Percentiles rank a stretch among this genome's conserved stretches.
phyloP scores from a whole-genome alignment of 2,888 invertebrate genomes.

The Bellardia bayeri region DNA sequence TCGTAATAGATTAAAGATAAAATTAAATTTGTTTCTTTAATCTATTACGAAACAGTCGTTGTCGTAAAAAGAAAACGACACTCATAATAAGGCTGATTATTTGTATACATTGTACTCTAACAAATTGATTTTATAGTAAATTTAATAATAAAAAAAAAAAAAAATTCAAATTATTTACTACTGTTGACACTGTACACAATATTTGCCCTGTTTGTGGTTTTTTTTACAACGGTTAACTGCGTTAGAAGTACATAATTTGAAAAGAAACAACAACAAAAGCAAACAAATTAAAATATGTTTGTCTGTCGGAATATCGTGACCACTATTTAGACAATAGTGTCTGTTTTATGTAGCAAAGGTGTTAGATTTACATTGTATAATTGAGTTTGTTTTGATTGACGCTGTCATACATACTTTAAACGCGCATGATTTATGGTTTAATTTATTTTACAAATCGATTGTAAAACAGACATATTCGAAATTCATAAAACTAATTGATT shows the following conservation, averaged over 20 bases:
- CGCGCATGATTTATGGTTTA: not conserved
- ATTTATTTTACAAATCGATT: not conserved
- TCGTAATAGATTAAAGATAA: too few relatives aligned
- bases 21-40: too few relatives aligned
- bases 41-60: too few relatives aligned
- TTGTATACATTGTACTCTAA: not conserved
- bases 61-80: too few relatives aligned
- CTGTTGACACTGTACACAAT: slow-evolving; percentile 3
- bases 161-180: not conserved
- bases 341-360: not conserved
- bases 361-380: not conserved
- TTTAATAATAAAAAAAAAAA: not conserved
- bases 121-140: not conserved
- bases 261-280: not conserved
- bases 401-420: slow-evolving; percentile 20
- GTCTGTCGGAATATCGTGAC: not conserved
- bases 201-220: slow-evolving; percentile 28
- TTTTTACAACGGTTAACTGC: not conserved
- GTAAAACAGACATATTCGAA: not conserved
- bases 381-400: slow-evolving; percentile 56
- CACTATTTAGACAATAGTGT: slow-evolving; percentile 22
- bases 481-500: slow-evolving; percentile 1
- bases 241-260: slow-evolving; percentile 37
- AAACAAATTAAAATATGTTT: slow-evolving; percentile 2
- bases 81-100: too few relatives aligned